Evolutionary conservation across 1,140 invertebrate genomes (phyloP).

Genomic region (Calephelis virginiensis): DNA sequence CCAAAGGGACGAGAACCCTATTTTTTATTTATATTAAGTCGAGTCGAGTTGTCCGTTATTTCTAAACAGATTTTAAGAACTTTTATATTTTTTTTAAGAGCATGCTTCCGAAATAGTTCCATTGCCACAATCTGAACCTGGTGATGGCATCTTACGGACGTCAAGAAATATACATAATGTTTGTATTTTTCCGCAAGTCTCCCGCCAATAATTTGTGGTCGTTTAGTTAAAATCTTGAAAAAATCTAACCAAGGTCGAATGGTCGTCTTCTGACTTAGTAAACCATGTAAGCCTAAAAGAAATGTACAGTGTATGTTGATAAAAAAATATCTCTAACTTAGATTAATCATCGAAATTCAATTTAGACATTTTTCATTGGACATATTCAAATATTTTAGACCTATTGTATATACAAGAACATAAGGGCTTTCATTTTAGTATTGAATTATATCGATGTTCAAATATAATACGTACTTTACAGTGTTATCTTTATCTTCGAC

Average conservation of each 20-base stretch:
- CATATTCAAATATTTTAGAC: conserved; percentile 5
- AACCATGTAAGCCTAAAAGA: neutral
- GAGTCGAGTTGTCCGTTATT: too few species aligned
- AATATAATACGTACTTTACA: neutral
- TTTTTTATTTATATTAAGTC: too few species aligned
- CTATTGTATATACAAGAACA: neutral
- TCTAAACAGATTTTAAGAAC: too few species aligned
- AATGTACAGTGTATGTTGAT: conserved; percentile 4
- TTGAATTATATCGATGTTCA: neutral
- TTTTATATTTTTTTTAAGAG: too few species aligned
- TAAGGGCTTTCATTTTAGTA: neutral
- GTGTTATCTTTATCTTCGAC: neutral
- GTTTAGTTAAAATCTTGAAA: neutral
- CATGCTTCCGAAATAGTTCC: too few species aligned
- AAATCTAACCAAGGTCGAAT: neutral
- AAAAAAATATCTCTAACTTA: conserved; percentile 2
- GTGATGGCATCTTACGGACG: too few species aligned
- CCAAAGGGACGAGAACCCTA: too few species aligned
- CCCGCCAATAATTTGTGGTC: neutral
- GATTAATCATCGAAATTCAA: conserved; percentile 7
- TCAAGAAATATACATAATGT: too few species aligned
- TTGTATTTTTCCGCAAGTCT: neutral
- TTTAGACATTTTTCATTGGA: conserved; percentile 23
- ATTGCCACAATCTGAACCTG: too few species aligned
- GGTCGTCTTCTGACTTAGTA: neutral